These are phyloP conservation scores for Pogonocherus hispidulus DNA, from an alignment of 2,888 invertebrate genomes.

Conservation along the genomic window DNA sequence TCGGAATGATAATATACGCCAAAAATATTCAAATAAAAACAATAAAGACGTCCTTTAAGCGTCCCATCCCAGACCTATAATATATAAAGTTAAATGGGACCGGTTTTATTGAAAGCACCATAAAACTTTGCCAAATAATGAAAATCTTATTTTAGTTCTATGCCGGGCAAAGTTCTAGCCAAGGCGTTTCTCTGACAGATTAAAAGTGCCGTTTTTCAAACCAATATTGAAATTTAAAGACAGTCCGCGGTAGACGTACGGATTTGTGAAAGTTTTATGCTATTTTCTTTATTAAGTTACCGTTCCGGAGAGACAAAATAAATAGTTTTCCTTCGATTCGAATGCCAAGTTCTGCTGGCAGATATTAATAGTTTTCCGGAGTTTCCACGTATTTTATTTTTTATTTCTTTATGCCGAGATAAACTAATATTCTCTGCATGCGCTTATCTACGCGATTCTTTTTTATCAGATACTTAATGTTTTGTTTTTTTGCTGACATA, in stretches of 20 bases:
- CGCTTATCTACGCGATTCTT: background rate
- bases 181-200: constrained; percentile 46
- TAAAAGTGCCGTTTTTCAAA: constrained; percentile 54
- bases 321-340: constrained; percentile 4
- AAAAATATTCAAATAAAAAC: constrained; percentile 24
- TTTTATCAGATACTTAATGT: too few relatives aligned
- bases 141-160: constrained; percentile 36
- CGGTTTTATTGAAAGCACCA: constrained; percentile 26
- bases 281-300: constrained; percentile 41
- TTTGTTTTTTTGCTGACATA: too few relatives aligned
- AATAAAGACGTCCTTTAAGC: constrained; percentile 17
- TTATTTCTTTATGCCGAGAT: background rate
- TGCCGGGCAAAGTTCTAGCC: constrained; percentile 38
- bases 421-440: background rate
- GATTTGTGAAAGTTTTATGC: constrained; percentile 47
- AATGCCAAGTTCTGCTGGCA: constrained; percentile 24
- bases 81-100: constrained; percentile 7
- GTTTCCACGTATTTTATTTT: background rate
- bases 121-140: constrained; percentile 45
- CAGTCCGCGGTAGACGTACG: constrained; percentile 40
- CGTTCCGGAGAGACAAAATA: constrained; percentile 29
- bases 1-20: constrained; percentile 13
- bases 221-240: constrained; percentile 52
- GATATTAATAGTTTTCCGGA: constrained; percentile 34
- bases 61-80: background rate